Base-by-base conservation (phyloP, 2,797 vertebrate species). In the Aeoliscus strigatus region DNA sequence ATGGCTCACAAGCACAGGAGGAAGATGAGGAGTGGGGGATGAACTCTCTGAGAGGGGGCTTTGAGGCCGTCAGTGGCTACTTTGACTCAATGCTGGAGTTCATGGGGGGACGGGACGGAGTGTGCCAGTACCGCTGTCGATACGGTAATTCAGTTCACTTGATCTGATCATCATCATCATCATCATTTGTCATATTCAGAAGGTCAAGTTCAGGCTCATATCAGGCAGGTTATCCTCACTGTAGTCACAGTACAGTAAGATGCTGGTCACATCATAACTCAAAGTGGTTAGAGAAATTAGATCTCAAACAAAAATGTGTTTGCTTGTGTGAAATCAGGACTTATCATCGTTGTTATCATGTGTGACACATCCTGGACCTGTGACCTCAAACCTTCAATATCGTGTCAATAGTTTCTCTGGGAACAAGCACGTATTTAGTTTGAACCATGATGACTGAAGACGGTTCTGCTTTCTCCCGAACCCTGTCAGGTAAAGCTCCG, bases 81-180 rank as follows among this genome's bases (percentile, higher is more conserved):
- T 94, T 97, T 2, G 94, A 97, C 66, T 94, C 92, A 0, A 85
- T 97, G 77, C 58, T 93, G 70, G 94, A 97, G 65, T 86, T 96
- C 45, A 87, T 97, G 6, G 94, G 94, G 0, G 94, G 94, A 1
- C 91, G 90, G 27, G 91, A 97, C 0, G 94, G 94, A 1, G 84
- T 96, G 29, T 97, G 94, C 7, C 93, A 97, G 41, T 93, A 94
- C 78, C 85, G 88, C 27, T 97, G 94, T 50, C 86, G 93, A 38
- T 91, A 87, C 0, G 94, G 94, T 96, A 70, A 87, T 91, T 31
- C 2, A 1, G 15, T 37, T n/a, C n/a, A n/a, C n/a, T n/a, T n/a
- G n/a, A n/a, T n/a, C n/a, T n/a, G n/a, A n/a, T n/a, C n/a, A n/a
- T n/a, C n/a, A n/a, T n/a, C n/a, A n/a, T n/a, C n/a, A n/a, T n/a